Evolutionary conservation across 1,140 invertebrate genomes (phyloP).

Genomic region (Lucilia cuprina): DNA sequence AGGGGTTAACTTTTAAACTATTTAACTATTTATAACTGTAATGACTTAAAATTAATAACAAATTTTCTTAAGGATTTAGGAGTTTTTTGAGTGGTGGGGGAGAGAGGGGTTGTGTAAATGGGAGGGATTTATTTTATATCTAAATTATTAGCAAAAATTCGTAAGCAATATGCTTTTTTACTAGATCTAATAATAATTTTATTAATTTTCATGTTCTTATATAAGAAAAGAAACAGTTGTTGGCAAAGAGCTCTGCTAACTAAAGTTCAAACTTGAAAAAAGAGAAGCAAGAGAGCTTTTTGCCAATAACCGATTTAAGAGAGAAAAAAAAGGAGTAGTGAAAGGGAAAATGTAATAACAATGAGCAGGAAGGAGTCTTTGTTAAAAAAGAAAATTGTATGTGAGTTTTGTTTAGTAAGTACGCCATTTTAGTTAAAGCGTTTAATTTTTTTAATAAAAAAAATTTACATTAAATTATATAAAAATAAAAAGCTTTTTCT

Average conservation of each 20-base stretch:
- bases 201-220: background rate
- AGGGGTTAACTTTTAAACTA: background rate
- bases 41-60: too few species aligned
- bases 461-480: too few species aligned
- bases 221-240: too few species aligned
- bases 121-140: constrained; percentile 3
- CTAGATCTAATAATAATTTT: background rate
- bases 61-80: background rate
- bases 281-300: background rate
- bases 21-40: background rate
- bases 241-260: too few species aligned
- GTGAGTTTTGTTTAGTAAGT: background rate
- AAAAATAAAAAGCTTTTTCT: background rate
- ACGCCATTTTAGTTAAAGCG: background rate
- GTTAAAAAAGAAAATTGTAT: background rate
- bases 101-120: background rate
- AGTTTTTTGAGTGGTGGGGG: too few species aligned
- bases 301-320: too few species aligned
- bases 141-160: constrained; percentile 29
- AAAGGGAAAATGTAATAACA: too few species aligned
- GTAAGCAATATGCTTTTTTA: constrained; percentile 20
- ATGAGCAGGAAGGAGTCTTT: too few species aligned
- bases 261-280: background rate
- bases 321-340: background rate
- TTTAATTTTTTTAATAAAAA: too few species aligned